A percentile compares a stretch with the other conserved stretches of the same genome.
These are phyloP conservation scores for Calonectris borealis DNA, from an alignment of 2,113 vertebrate genomes.

Conservation along the genomic window DNA sequence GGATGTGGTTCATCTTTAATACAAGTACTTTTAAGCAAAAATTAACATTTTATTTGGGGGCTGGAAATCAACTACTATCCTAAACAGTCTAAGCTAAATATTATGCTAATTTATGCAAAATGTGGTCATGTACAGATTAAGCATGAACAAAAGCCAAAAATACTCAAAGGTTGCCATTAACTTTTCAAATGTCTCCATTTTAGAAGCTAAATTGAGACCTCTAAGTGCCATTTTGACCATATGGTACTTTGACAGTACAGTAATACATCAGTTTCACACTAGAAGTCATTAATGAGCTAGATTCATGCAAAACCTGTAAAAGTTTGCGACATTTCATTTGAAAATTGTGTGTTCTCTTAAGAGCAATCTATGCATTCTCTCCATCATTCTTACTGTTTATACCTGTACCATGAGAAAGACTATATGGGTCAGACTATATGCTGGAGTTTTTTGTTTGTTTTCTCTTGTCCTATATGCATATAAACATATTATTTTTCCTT, in stretches of 20 bases:
- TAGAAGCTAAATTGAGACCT: not conserved
- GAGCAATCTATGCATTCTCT: not conserved
- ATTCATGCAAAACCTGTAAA: not conserved
- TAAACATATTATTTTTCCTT: not conserved
- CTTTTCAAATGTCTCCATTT: not conserved
- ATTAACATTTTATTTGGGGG: not conserved
- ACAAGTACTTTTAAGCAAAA: not conserved
- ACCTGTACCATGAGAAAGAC: not conserved
- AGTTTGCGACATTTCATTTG: not conserved
- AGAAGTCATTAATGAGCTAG: not conserved
- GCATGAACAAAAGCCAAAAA: not conserved
- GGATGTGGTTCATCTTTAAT: not conserved
- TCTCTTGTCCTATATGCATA: not conserved
- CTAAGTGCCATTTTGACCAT: not conserved
- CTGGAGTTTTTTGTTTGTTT: conserved; percentile 8
- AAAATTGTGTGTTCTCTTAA: not conserved
- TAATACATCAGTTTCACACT: not conserved
- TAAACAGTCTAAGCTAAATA: not conserved
- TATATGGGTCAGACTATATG: not conserved
- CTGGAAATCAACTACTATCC: not conserved
- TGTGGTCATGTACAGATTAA: not conserved
- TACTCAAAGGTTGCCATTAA: not conserved
- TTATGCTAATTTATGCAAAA: not conserved
- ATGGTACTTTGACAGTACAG: not conserved
- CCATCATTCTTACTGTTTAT: not conserved